Base-by-base conservation (phyloP, 2,888 invertebrate species). In the Cepaea hortensis region DNA sequence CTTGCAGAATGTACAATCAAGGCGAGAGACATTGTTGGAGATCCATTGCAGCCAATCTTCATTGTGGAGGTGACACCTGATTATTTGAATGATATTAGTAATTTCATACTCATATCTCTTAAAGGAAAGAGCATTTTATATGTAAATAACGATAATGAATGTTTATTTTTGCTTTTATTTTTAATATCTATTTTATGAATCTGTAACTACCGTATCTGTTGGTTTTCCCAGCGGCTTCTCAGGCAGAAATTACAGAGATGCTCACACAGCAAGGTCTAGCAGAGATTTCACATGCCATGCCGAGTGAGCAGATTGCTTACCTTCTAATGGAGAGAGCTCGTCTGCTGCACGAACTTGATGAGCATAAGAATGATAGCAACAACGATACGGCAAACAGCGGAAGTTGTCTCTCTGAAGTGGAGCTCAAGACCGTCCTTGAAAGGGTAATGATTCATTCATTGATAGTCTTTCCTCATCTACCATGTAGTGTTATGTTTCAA, bases 251-350 rank as follows among this genome's bases (percentile, higher is more conserved):
- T 7, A 89, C 91, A 48, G 93, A 93, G 84, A 94, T 95, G 93
- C 90, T 95, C 83, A 91, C 93, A 46, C 94, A 94, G 89, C 95
- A 94, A 88, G 95, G 95, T 0, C 91, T 95, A 82, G 93, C 92
- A 9, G 94, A 95, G 86, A 93, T 95, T 75, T 93, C 94, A 20
- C 90, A 93, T 65, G 93, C 94, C 46, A 92, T 94, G 7, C 92
- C 94, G 18, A 94, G 94, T 85, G 95, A 95, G 90, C 93, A 95
- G 93, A 94, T 95, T 85, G 95, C 95, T 6, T 94, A 94, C 90
- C 91, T 95, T 23, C 93, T 95, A 81, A 95, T 95, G 82, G 95
- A 95, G 90, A 91, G 95, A 88, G 94, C 94, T 3, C 92, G 94
- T 68, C 94, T 95, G 50, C 91, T 93, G 87, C 95, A 95, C 90